These are phyloP conservation scores for Enteromius anoplus DNA, from an alignment of 2,797 vertebrate genomes.

Conservation along the genomic window DNA sequence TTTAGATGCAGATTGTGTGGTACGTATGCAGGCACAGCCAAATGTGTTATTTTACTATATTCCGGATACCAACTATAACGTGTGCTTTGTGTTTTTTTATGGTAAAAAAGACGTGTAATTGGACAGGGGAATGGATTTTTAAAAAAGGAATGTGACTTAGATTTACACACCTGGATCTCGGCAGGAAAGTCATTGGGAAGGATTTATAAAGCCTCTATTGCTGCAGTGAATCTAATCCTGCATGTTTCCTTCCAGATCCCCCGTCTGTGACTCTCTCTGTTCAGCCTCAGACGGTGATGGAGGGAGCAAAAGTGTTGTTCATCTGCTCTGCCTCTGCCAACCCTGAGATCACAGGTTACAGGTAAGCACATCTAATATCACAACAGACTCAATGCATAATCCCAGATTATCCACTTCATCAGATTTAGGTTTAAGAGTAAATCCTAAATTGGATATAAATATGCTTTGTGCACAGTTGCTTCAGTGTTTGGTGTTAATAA, in stretches of 20 bases:
- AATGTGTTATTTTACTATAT: neutral
- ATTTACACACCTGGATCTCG: conserved; percentile 47
- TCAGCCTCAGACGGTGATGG: conserved; percentile 86
- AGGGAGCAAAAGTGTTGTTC: conserved; percentile 88
- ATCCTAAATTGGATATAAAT: conserved; percentile 40
- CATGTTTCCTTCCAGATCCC: conserved; percentile 77
- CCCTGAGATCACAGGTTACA: conserved; percentile 89
- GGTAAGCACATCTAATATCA: conserved; percentile 71
- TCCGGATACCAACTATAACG: neutral
- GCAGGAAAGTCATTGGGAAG: conserved; percentile 40
- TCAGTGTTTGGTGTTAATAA: conserved; percentile 21
- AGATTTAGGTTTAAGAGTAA: conserved; percentile 26
- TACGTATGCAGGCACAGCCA: neutral
- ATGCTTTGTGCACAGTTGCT: conserved; percentile 5
- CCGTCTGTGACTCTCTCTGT: conserved; percentile 89
- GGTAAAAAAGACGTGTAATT: conserved; percentile 1
- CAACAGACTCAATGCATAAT: conserved; percentile 38
- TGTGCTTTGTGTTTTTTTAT: conserved; percentile 1
- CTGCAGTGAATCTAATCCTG: conserved; percentile 41
- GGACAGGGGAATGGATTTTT: conserved; percentile 6
- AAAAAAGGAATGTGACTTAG: conserved; percentile 33
- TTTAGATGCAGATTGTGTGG: neutral
- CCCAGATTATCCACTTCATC: conserved; percentile 44
- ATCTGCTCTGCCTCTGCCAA: conserved; percentile 88
- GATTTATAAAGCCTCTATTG: conserved; percentile 51